A percentile compares a stretch with the other conserved stretches of the same genome.
Conservation (phyloP, 2,113 vertebrate species). For the Danionella cerebrum region DNA sequence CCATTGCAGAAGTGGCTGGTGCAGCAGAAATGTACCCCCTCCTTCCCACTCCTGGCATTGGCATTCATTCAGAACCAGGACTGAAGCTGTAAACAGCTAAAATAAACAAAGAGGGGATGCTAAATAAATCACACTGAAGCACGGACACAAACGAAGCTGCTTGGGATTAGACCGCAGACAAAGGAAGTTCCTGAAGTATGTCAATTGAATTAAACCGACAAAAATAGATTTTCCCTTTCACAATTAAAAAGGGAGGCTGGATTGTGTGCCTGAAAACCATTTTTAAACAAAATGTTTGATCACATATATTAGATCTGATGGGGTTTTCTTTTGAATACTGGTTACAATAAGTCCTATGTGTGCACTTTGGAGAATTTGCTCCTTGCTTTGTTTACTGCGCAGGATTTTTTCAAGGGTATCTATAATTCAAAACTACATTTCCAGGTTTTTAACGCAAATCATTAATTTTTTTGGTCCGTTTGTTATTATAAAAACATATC, state of each 20-base stretch:
- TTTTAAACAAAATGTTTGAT: neutral
- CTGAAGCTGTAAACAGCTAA: conserved; percentile 19
- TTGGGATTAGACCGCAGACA: neutral
- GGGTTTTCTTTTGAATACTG: no score
- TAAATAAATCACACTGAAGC: neutral
- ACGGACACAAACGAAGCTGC: neutral
- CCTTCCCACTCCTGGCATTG: conserved; percentile 3
- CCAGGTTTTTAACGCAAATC: no score
- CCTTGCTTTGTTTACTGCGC: no score
- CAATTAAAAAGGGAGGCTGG: neutral
- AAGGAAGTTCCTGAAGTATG: neutral
- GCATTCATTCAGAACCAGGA: conserved; percentile 1
- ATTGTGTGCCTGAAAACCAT: neutral
- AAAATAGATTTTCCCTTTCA: neutral
- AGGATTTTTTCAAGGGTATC: no score
- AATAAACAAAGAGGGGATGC: neutral
- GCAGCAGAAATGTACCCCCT: conserved; percentile 35
- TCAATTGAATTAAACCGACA: neutral
- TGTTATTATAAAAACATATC: no score
- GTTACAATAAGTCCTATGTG: no score
- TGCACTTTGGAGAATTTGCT: no score
- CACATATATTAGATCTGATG: neutral
- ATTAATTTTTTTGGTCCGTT: no score
- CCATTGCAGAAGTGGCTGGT: conserved; percentile 29
- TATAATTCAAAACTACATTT: no score